Evolutionary conservation across 2,113 vertebrate genomes (phyloP).

Genomic region (Microcebus tavaratra): DNA sequence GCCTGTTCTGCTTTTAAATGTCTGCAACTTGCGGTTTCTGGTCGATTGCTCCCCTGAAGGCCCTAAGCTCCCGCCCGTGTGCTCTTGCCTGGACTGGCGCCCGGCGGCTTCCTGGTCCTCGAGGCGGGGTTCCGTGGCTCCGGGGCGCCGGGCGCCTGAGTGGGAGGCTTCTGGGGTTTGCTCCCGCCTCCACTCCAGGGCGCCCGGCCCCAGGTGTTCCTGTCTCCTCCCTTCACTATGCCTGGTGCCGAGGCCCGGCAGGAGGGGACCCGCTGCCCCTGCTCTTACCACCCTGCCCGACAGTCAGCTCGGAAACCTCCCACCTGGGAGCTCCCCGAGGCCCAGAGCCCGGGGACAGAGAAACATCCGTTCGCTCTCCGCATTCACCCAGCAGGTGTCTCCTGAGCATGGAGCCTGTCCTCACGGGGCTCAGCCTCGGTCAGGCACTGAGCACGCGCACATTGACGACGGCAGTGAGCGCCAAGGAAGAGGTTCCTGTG

Average conservation of each 20-base stretch:
- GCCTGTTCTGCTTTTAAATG: neutral
- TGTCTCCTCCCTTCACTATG: neutral
- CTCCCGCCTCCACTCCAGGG: neutral
- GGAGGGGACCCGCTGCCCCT: neutral
- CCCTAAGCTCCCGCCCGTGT: neutral
- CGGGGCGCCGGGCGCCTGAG: neutral
- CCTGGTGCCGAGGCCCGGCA: neutral
- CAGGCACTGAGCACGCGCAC: too few species aligned
- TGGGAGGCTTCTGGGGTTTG: neutral
- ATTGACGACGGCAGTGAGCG: neutral
- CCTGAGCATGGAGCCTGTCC: neutral
- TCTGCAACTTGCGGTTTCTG: neutral
- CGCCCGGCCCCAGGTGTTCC: too few species aligned
- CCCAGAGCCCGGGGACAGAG: neutral
- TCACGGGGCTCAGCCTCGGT: too few species aligned
- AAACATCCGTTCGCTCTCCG: neutral
- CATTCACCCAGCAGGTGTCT: neutral
- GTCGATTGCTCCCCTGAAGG: neutral
- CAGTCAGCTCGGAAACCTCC: neutral
- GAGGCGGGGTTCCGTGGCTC: neutral
- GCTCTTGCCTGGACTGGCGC: neutral
- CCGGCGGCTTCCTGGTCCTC: neutral
- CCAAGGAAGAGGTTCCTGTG: neutral
- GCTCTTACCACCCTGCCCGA: neutral
- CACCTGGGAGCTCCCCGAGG: neutral